Conservation (phyloP, 1,140 invertebrate species). For the Drosophila rhopaloa region DNA sequence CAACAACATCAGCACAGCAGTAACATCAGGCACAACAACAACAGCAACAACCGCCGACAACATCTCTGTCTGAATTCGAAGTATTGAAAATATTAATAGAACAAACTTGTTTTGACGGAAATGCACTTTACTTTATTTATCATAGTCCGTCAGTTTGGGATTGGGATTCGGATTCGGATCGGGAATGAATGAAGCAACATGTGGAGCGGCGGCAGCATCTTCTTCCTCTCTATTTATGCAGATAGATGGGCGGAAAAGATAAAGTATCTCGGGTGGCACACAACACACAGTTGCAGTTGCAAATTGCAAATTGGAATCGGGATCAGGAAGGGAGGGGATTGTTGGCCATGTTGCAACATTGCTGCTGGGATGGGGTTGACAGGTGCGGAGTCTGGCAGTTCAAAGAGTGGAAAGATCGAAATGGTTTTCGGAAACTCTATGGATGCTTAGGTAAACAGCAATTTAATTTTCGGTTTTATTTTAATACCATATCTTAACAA, state of each 20-base stretch:
- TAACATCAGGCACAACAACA: slow-evolving; percentile 7
- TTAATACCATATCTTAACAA: background rate
- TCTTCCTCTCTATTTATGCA: slow-evolving; percentile 70
- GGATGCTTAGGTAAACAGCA: slow-evolving; percentile 15
- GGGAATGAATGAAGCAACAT: slow-evolving; percentile 78
- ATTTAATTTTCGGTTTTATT: too few relatives aligned
- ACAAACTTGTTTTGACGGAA: slow-evolving; percentile 83
- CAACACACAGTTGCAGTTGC: slow-evolving; percentile 31
- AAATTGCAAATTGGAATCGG: slow-evolving; percentile 54
- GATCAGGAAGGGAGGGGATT: slow-evolving; percentile 19
- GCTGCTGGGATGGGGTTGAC: slow-evolving; percentile 42
- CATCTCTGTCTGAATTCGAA: slow-evolving; percentile 76
- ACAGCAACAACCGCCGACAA: slow-evolving; percentile 49
- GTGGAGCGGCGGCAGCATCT: slow-evolving; percentile 58
- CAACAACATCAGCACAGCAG: slow-evolving; percentile 3
- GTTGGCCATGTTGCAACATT: slow-evolving; percentile 42
- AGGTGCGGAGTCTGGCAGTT: slow-evolving; percentile 56
- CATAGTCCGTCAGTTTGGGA: slow-evolving; percentile 69
- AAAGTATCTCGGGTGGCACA: slow-evolving; percentile 62
- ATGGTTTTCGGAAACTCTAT: slow-evolving; percentile 34
- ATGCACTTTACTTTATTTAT: slow-evolving; percentile 83
- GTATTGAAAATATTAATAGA: slow-evolving; percentile 84
- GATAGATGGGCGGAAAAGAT: slow-evolving; percentile 82
- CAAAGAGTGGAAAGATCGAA: slow-evolving; percentile 40
- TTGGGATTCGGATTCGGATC: slow-evolving; percentile 40